phyloP scores from a whole-genome alignment of 2,113 vertebrate species.

The Peromyscus leucopus region DNA sequence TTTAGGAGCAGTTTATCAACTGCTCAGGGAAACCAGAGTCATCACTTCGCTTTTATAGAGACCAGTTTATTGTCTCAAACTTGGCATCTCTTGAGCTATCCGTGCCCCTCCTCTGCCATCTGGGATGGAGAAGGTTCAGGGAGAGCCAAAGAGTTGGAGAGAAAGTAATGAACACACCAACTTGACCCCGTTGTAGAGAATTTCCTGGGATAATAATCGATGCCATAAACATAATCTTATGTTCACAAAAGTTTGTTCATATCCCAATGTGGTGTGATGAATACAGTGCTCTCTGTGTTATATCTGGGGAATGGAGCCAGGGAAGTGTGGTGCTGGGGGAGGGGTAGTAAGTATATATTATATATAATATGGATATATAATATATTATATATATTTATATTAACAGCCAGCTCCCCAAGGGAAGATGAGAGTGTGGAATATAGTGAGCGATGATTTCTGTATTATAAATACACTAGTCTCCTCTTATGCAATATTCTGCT shows the following conservation, averaged over 20 bases:
- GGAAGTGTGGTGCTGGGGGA: background rate
- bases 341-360: background rate
- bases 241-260: constrained; percentile 17
- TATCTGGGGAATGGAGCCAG: background rate
- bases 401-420: background rate
- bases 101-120: background rate
- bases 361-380: too few species aligned
- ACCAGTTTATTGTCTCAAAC: background rate
- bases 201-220: background rate
- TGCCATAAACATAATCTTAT: background rate
- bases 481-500: background rate
- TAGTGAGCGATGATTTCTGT: background rate
- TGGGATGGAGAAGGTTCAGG: too few species aligned
- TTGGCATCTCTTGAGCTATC: background rate
- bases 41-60: constrained; percentile 37
- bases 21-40: constrained; percentile 3
- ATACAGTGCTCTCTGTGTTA: background rate
- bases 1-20: constrained; percentile 20
- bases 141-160: background rate
- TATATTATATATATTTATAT: background rate
- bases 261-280: background rate
- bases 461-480: background rate
- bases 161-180: background rate
- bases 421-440: background rate
- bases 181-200: background rate